Percentiles rank a stretch among this genome's conserved stretches.
Conservation (phyloP, 1,140 invertebrate species). For the Bemisia tabaci region DNA sequence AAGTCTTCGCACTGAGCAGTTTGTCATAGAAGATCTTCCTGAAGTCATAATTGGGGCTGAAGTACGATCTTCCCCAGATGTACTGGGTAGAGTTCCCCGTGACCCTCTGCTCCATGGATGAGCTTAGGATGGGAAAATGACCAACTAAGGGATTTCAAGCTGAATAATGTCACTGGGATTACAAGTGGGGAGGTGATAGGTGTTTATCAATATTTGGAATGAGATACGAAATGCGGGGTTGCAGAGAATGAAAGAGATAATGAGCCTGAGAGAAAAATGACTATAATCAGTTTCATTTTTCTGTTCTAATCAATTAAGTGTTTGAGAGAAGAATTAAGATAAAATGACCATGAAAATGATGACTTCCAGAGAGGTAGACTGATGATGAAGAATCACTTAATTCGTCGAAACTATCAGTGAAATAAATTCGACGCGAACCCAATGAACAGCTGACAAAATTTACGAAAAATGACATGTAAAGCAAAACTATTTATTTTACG, state of each 20-base stretch:
- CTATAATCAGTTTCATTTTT: not conserved
- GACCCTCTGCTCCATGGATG: not conserved
- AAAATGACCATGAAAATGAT: not conserved
- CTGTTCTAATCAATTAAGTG: not conserved
- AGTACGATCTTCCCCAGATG: not conserved
- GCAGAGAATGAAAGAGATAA: not conserved
- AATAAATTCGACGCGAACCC: no score
- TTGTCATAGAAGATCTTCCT: not conserved
- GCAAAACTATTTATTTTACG: not conserved
- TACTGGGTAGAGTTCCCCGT: not conserved
- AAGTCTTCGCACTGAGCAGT: constrained; percentile 12
- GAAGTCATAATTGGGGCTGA: not conserved
- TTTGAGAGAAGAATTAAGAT: not conserved
- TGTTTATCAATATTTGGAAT: not conserved
- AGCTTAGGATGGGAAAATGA: no score
- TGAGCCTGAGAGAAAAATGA: not conserved
- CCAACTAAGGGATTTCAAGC: no score
- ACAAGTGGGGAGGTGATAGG: not conserved
- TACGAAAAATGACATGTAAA: not conserved
- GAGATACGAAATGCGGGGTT: not conserved
- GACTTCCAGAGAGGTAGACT: not conserved
- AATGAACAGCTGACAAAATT: not conserved
- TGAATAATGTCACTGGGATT: not conserved
- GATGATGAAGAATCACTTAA: no score
- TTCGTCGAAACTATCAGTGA: no score